Evolutionary conservation across 2,888 invertebrate genomes (phyloP), one percentile per base, ranked within the genome.

Genomic region (Scrobipalpa atriplicella): DNA sequence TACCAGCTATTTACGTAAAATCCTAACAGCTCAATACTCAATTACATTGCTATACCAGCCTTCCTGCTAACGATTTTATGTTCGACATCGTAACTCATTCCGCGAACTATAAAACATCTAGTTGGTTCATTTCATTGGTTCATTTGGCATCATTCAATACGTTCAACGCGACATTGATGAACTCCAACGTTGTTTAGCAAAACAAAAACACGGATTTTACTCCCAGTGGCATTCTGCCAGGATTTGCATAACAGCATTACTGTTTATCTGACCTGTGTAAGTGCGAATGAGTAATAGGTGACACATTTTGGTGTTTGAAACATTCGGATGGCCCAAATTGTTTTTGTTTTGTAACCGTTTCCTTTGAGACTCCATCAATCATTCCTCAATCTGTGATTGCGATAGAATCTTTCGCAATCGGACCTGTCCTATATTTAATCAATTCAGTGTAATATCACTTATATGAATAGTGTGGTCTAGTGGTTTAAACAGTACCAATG

Each of bases 121-220:
- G 29, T 29, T 29, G 29, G 29, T 29, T 29, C 29, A 29, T 29
- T 29, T 29, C 2, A 29, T 29, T 29, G 29, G 29, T 29, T 2
- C 29, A 29, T 29, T 29, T 29, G 29, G 29, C 29, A 29, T 29
- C 29, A 29, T 29, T 47, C 47, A 8, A 47, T 47, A 47, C 47
- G 47, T 47, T 47, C n/a, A 16, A 47, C n/a, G 16, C 47, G 47
- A n/a, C 47, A 47, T 16, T 47, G 47, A 47, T 56, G 16, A n/a
- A 9, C 18, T 19, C 19, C 52, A 21, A 52, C 8, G 58, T 58
- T 58, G 58, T 38, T 38, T 13, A 58, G 36, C 38, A 58, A 61
- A 61, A 61, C 61, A 61, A 61, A 61, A 39, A 61, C 19, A 61
- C 19, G 18, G 61, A 39, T 21, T 38, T 29, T 58, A 58, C 36